These are phyloP conservation scores for Stenotaenia linearis DNA, from an alignment of 2,888 invertebrate species.

Conservation along the genomic window DNA sequence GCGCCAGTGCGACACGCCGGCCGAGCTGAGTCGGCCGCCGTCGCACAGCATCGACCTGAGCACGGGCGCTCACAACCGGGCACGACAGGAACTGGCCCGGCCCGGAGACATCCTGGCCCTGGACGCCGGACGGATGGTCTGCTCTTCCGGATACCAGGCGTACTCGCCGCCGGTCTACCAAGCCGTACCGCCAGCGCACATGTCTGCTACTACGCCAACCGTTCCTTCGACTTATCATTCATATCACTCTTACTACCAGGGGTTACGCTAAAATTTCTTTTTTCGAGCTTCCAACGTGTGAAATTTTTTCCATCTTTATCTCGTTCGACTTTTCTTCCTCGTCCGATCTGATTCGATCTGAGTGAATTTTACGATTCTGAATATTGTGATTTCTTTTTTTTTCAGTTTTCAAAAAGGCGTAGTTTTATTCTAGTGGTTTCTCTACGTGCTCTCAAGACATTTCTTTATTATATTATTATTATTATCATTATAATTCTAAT, in stretches of 20 bases:
- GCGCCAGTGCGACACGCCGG: slow-evolving; percentile 28
- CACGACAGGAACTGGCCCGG: neutral
- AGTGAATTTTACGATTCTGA: neutral
- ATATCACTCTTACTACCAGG: slow-evolving; percentile 33
- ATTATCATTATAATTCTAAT: neutral
- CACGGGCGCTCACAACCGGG: slow-evolving; percentile 8
- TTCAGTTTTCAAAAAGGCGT: too few relatives aligned
- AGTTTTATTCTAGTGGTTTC: neutral
- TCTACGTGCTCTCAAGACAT: neutral
- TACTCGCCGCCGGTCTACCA: slow-evolving; percentile 31
- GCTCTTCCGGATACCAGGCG: slow-evolving; percentile 26
- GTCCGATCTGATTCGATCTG: neutral
- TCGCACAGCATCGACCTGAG: slow-evolving; percentile 55
- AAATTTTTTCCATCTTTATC: too few relatives aligned
- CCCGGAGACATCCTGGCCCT: neutral
- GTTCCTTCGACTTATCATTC: slow-evolving; percentile 35
- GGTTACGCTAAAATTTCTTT: neutral
- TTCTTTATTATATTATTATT: neutral
- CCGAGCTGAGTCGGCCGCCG: slow-evolving; percentile 37
- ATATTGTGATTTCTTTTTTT: neutral
- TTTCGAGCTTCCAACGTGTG: neutral
- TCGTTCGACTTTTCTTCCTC: neutral
- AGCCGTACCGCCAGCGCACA: slow-evolving; percentile 29
- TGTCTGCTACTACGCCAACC: slow-evolving; percentile 31
- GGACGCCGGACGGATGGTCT: slow-evolving; percentile 24